Percentiles rank a stretch among this genome's conserved stretches.
Conservation (phyloP, 2,113 vertebrate species). For the Octodon degus region DNA sequence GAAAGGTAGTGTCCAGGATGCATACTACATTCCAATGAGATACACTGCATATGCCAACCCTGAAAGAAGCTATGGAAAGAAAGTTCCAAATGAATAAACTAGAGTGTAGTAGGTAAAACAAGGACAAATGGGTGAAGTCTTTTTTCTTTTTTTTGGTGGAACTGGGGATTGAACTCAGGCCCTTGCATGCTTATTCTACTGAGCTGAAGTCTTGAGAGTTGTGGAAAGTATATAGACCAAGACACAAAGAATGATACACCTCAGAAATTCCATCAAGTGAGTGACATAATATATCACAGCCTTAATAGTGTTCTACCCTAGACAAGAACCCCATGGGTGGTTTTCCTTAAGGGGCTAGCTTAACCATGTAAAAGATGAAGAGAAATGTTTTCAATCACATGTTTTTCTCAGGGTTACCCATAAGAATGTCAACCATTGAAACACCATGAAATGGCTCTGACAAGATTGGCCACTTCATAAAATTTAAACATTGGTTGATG, state of each 20-base stretch:
- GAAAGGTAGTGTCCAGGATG: background rate
- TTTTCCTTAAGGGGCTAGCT: background rate
- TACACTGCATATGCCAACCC: background rate
- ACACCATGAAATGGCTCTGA: background rate
- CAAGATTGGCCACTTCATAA: background rate
- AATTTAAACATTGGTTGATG: background rate
- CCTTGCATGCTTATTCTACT: too few species aligned
- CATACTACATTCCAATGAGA: background rate
- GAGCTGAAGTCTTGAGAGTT: background rate
- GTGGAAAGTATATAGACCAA: background rate
- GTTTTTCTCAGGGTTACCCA: background rate
- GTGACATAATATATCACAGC: background rate
- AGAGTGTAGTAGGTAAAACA: background rate
- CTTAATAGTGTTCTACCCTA: background rate
- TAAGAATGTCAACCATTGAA: background rate
- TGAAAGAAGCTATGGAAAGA: background rate
- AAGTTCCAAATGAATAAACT: background rate
- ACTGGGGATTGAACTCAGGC: too few species aligned
- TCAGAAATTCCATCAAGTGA: slow-evolving; percentile 31
- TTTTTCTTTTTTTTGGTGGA: too few species aligned
- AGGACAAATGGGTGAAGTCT: background rate
- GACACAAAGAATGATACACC: background rate
- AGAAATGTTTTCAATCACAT: background rate
- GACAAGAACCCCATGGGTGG: background rate
- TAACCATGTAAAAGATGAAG: background rate